These are phyloP conservation scores for Peromyscus leucopus DNA, from an alignment of 2,113 vertebrate genomes.

Conservation along the genomic window DNA sequence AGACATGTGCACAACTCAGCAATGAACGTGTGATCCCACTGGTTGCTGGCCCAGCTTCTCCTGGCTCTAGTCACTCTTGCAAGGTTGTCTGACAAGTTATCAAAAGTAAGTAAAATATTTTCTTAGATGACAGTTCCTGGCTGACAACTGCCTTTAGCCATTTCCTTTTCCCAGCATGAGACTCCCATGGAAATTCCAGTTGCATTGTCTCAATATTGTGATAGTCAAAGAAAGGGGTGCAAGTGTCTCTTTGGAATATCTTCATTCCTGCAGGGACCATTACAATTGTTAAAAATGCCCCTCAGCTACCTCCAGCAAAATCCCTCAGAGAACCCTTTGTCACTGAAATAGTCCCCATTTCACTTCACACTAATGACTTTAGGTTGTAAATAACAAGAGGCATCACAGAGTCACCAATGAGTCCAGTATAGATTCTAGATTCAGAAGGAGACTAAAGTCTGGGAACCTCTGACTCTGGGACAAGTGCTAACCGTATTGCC, in stretches of 20 bases:
- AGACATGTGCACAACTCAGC: not conserved
- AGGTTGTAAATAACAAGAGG: not conserved
- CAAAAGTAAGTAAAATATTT: not conserved
- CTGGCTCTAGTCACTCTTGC: not conserved
- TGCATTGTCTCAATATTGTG: not conserved
- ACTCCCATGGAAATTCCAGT: not conserved
- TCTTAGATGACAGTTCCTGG: not conserved
- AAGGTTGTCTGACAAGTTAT: not conserved
- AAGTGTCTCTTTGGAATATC: not conserved
- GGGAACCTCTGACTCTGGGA: not conserved
- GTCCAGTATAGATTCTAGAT: not conserved
- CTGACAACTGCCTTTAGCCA: not conserved
- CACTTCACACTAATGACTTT: not conserved
- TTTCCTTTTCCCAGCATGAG: not conserved
- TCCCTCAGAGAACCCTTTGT: not conserved
- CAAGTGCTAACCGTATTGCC: too few relatives aligned
- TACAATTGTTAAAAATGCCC: not conserved
- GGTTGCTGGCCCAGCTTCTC: too few relatives aligned
- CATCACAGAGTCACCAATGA: fast-evolving
- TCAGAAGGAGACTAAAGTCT: not conserved
- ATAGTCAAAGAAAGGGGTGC: too few relatives aligned
- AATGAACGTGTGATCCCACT: not conserved
- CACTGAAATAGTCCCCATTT: not conserved
- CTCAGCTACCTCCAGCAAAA: not conserved
- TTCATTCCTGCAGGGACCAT: not conserved